phyloP scores from a whole-genome alignment of 2,797 vertebrate genomes.

The Sebastes trivittatus region DNA sequence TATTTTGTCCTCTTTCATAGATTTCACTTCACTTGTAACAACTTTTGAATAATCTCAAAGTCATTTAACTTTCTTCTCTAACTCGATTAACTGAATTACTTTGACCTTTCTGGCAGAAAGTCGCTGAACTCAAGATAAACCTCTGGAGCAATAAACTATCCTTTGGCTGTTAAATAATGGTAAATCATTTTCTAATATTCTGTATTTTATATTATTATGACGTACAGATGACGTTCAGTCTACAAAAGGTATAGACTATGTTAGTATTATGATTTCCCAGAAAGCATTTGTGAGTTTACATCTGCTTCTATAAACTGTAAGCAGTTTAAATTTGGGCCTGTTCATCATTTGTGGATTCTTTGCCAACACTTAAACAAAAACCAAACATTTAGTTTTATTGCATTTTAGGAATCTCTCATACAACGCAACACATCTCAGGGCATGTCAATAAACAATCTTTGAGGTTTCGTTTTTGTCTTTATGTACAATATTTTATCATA shows the following conservation, averaged over 20 bases:
- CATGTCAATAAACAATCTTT: neutral
- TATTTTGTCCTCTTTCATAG: neutral
- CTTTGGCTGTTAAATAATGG: neutral
- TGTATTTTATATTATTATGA: neutral
- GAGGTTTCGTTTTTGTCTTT: neutral
- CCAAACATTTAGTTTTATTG: neutral
- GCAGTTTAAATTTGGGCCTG: neutral
- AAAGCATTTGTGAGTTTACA: neutral
- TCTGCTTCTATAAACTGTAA: neutral
- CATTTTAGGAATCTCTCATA: neutral
- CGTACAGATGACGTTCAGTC: neutral
- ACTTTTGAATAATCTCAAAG: neutral
- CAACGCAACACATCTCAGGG: neutral
- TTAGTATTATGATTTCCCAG: neutral
- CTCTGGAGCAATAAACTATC: neutral
- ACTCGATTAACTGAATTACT: neutral
- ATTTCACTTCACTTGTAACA: neutral
- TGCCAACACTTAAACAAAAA: neutral
- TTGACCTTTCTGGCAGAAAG: neutral
- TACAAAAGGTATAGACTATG: neutral
- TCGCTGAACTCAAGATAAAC: neutral
- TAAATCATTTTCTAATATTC: neutral
- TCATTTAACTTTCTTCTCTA: conserved; percentile 2
- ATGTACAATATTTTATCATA: neutral
- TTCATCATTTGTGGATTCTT: neutral